Conservation (phyloP, 2,797 vertebrate species). For the Dromococcyx pavoninus region DNA sequence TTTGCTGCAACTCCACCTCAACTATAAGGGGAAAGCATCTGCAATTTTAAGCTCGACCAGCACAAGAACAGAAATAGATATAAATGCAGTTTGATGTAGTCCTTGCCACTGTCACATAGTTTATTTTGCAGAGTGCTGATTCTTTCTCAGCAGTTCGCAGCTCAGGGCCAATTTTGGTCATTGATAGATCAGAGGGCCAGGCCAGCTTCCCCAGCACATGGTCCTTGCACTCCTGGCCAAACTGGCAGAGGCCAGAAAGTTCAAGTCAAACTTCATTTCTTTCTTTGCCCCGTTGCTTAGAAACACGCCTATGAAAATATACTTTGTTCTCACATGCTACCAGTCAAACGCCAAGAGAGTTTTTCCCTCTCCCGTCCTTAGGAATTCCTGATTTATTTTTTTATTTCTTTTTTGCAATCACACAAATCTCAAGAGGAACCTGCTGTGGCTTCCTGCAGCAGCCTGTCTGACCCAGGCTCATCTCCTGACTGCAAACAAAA, state of each 20-base stretch:
- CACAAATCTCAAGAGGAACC: conserved; percentile 17
- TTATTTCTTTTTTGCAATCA: conserved; percentile 42
- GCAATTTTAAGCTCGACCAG: not conserved
- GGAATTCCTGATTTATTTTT: conserved; percentile 66
- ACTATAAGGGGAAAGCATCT: conserved; percentile 15
- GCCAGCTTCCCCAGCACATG: conserved; percentile 33
- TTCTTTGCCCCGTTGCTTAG: conserved; percentile 72
- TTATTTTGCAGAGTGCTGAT: conserved; percentile 54
- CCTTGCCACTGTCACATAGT: conserved; percentile 8
- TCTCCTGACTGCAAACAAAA: not conserved
- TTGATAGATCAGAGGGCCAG: conserved; percentile 39
- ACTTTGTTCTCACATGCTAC: conserved; percentile 63
- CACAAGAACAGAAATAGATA: conserved; percentile 27
- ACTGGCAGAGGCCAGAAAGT: conserved; percentile 69
- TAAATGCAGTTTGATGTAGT: conserved; percentile 36
- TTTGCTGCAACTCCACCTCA: not conserved
- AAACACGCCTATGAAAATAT: conserved; percentile 75
- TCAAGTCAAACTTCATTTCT: conserved; percentile 73
- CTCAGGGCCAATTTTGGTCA: conserved; percentile 70
- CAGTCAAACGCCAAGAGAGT: conserved; percentile 54
- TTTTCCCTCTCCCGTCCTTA: conserved; percentile 57
- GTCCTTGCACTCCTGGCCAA: conserved; percentile 57
- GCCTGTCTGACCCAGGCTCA: not conserved
- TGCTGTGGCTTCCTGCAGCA: not conserved
- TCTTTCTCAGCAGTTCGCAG: not conserved